These are phyloP conservation scores for Poeciliopsis presidionis DNA, from an alignment of 2,797 vertebrate species.

Conservation along the genomic window DNA sequence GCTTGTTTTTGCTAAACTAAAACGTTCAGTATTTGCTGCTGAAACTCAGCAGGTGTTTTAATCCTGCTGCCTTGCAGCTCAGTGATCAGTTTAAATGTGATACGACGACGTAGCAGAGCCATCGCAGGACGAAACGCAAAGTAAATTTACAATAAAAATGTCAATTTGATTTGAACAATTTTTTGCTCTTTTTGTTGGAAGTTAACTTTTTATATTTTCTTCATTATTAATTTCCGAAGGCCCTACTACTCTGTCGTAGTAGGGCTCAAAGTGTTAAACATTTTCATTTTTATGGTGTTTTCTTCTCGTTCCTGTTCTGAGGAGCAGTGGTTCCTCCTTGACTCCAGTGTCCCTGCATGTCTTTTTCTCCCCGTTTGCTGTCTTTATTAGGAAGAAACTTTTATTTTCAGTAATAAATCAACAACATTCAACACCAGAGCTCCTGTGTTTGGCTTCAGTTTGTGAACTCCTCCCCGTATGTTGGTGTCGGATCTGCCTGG, in stretches of 20 bases:
- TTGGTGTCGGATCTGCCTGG: constrained; percentile 1
- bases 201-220: too few relatives aligned
- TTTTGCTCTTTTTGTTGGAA: too few relatives aligned
- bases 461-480: constrained; percentile 9
- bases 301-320: constrained; percentile 35
- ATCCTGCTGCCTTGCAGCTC: background rate
- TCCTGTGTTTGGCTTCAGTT: constrained; percentile 1
- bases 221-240: too few relatives aligned
- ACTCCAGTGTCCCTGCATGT: constrained; percentile 57
- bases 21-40: constrained; percentile 58
- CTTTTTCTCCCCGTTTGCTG: constrained; percentile 45
- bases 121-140: too few relatives aligned
- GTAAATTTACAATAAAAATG: too few relatives aligned
- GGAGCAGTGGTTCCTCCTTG: constrained; percentile 31
- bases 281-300: constrained; percentile 36
- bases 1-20: constrained; percentile 18
- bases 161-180: too few relatives aligned
- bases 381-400: constrained; percentile 59
- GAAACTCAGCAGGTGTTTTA: background rate
- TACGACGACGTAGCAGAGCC: too few relatives aligned
- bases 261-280: constrained; percentile 34
- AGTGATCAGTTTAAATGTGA: background rate
- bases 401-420: constrained; percentile 78
- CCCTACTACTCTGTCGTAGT: too few relatives aligned
- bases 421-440: constrained; percentile 47